A percentile compares a stretch with the other conserved stretches of the same genome.
These are phyloP conservation scores for Nixonia krombeini DNA, from an alignment of 1,140 invertebrate genomes.

Conservation along the genomic window DNA sequence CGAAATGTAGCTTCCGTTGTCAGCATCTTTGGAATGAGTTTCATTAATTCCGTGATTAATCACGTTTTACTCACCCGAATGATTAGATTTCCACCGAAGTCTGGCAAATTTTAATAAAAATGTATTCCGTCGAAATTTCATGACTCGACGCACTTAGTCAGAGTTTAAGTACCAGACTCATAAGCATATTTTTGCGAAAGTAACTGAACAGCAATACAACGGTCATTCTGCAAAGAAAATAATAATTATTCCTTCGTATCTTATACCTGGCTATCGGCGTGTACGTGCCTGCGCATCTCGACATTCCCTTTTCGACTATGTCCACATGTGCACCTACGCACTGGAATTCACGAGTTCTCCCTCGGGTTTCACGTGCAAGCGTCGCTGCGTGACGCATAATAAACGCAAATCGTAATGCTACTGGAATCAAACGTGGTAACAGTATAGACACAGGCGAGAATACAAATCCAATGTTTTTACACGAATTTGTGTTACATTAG, in stretches of 20 bases:
- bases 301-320: conserved; percentile 32
- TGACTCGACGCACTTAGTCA: too few species aligned
- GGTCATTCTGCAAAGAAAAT: conserved; percentile 5
- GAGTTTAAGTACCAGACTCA: too few species aligned
- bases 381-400: conserved; percentile 36
- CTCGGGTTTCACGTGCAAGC: conserved; percentile 30
- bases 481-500: neutral
- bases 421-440: conserved; percentile 20
- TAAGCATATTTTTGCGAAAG: neutral
- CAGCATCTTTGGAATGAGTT: too few species aligned
- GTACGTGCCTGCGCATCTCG: conserved; percentile 27
- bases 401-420: conserved; percentile 28
- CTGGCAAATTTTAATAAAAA: too few species aligned
- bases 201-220: conserved; percentile 6
- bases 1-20: too few species aligned
- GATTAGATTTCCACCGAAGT: too few species aligned
- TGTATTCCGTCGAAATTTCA: too few species aligned
- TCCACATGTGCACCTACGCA: conserved; percentile 36
- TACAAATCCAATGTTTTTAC: conserved; percentile 13
- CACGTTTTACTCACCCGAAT: too few species aligned
- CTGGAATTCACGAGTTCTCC: conserved; percentile 28
- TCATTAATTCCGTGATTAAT: too few species aligned
- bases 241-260: conserved; percentile 19
- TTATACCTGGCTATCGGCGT: conserved; percentile 14
- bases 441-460: conserved; percentile 8